These are phyloP conservation scores for Chaetoderma sp. DNA, from an alignment of 2,888 invertebrate genomes.

Conservation along the genomic window DNA sequence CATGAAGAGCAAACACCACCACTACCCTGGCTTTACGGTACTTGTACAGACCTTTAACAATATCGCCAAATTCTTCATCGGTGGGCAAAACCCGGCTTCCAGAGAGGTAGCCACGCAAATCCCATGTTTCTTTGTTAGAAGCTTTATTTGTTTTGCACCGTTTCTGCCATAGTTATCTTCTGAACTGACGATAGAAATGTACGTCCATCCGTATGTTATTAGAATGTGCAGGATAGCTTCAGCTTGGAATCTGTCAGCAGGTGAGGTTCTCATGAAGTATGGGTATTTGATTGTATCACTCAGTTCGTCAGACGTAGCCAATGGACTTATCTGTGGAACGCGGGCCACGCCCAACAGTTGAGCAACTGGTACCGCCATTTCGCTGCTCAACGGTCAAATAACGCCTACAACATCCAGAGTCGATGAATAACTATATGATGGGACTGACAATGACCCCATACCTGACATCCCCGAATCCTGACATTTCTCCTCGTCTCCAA, in stretches of 20 bases:
- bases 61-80: slow-evolving; percentile 15
- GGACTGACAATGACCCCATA: no score
- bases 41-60: slow-evolving; percentile 21
- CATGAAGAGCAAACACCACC: slow-evolving; percentile 47
- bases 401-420: slow-evolving; percentile 43
- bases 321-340: slow-evolving; percentile 45
- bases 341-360: slow-evolving; percentile 38
- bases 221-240: slow-evolving; percentile 43
- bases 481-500: neutral
- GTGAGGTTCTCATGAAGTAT: slow-evolving; percentile 50
- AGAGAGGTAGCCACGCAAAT: slow-evolving; percentile 44
- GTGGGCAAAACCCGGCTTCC: slow-evolving; percentile 1
- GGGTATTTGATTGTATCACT: slow-evolving; percentile 44
- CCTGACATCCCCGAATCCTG: no score
- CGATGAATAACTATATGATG: no score
- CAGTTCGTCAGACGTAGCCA: slow-evolving; percentile 44
- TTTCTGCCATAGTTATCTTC: slow-evolving; percentile 72
- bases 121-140: slow-evolving; percentile 20
- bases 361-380: slow-evolving; percentile 43
- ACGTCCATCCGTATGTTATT: slow-evolving; percentile 78
- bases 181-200: slow-evolving; percentile 80
- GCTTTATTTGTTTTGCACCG: slow-evolving; percentile 38
- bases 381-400: slow-evolving; percentile 42
- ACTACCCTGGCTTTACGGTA: slow-evolving; percentile 42
- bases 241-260: slow-evolving; percentile 48